Base-by-base conservation (phyloP, 53 echinoderm and acorn worm species). In the Paracentrotus lividus region DNA sequence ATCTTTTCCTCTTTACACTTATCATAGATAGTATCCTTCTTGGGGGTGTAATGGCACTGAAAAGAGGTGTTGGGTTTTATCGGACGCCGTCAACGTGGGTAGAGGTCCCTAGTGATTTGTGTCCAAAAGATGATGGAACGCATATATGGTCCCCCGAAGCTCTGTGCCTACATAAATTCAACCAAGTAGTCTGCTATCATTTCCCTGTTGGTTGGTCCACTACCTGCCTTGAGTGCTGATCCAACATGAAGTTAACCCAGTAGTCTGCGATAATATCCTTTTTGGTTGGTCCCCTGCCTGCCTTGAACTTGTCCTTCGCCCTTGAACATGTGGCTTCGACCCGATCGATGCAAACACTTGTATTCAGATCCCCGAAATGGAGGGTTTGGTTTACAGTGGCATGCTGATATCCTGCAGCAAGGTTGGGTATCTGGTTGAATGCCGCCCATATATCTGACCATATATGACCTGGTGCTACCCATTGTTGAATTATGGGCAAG, bases 1-100 rank as follows among this genome's bases (percentile, higher is more conserved):
- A 85, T 43, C 44, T 85, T 85, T 85, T 45, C 52, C 85, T 85
- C 85, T 43, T 85, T n/a, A n/a, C n/a, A n/a, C n/a, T n/a, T n/a
- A n/a, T n/a, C n/a, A n/a, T n/a, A n/a, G n/a, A n/a, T n/a, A n/a
- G n/a, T n/a, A n/a, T n/a, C n/a, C n/a, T n/a, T n/a, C n/a, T n/a
- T n/a, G n/a, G n/a, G n/a, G n/a, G n/a, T n/a, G n/a, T n/a, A n/a
- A n/a, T n/a, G n/a, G n/a, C n/a, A n/a, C n/a, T n/a, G n/a, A n/a
- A n/a, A n/a, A n/a, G n/a, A n/a, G n/a, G n/a, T n/a, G n/a, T n/a
- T n/a, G n/a, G n/a, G n/a, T n/a, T n/a, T n/a, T n/a, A n/a, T n/a
- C n/a, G n/a, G n/a, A n/a, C n/a, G n/a, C n/a, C n/a, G n/a, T n/a
- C n/a, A n/a, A n/a, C n/a, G n/a, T n/a, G 8, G 55, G 13, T 55